Evolutionary conservation across 30 jellyfish, hydroid and myxozoan species (phyloP), one percentile per base, ranked within the genome.

Genomic region (Aurelia sp.): DNA sequence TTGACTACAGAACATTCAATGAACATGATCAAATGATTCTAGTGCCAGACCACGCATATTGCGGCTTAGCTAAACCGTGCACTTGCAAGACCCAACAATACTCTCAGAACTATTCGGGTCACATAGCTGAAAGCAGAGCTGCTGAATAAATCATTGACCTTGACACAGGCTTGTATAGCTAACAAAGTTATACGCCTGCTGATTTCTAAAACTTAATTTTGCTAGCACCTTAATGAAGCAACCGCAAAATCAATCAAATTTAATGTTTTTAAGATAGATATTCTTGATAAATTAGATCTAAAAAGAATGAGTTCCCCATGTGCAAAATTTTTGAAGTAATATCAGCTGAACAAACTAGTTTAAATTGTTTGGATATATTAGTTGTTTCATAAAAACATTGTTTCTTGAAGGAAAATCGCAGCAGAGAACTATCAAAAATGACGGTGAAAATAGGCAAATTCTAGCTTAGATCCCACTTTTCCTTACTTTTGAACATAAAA

Each of bases 31-130:
- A 20, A 55, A 15, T 17, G 61, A 17, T 17, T 33, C 62, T 33
- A 55, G 89, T 15, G 80, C 68, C 63, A 47, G 89, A 76, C 87
- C 55, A 66, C 87, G 89, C 89, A 78, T 41, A 68, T 30, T 78
- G 89, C 89, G 89, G 80, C 89, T 78, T 78, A 66, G 80, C 80
- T 78, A 38, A 66, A 65, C 80, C 48, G 41, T 61, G 80, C 30
- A 9, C 22, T 17, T 69, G 62, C 80, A 50, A 69, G 62, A 69
- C 47, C 70, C 21, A 62, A 17, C 40, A 72, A 17, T 12, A 65
- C 20, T 22, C 41, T 55, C 41, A 13, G 24, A 18, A 4, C 40
- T 48, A 53, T 38, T 48, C 86, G 72, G 76, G 63, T 53, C 63
- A 22, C 69, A 21, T 58, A n/a, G 41, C 78, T 50, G 61, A 69